Conservation (phyloP, 1,140 invertebrate species). For the Panulirus ornatus region DNA sequence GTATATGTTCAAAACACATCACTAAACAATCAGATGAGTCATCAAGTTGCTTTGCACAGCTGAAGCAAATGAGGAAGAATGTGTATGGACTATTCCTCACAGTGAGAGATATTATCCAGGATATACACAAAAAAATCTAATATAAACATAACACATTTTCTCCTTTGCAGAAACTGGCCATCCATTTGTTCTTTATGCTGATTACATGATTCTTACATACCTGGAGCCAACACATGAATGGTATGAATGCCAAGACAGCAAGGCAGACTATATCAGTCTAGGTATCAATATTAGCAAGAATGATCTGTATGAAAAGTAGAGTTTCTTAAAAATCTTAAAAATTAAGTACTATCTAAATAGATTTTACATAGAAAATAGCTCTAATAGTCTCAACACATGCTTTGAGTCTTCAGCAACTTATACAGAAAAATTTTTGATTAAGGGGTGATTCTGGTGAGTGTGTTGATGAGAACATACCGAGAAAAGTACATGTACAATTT, state of each 20-base stretch:
- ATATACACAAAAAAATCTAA: too few relatives aligned
- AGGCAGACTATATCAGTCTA: neutral
- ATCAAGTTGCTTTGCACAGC: too few relatives aligned
- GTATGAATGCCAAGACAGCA: neutral
- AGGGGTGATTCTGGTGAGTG: conserved; percentile 79
- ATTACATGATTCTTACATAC: neutral
- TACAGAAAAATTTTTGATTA: neutral
- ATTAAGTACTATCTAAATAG: neutral
- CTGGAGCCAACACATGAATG: neutral
- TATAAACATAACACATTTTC: too few relatives aligned
- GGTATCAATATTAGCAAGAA: neutral
- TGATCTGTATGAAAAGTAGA: neutral
- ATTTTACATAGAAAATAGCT: neutral
- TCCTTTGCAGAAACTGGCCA: too few relatives aligned
- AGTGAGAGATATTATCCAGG: too few relatives aligned
- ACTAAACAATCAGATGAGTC: too few relatives aligned
- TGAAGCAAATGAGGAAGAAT: too few relatives aligned
- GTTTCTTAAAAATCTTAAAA: neutral
- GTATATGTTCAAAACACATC: too few relatives aligned
- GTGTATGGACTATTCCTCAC: too few relatives aligned
- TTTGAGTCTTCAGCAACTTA: neutral
- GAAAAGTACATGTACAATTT: conserved; percentile 93
- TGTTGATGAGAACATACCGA: conserved; percentile 93
- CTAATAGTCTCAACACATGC: neutral
- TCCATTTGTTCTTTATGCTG: neutral